These are phyloP conservation scores for Paracyclopina nana DNA, from an alignment of 1,140 invertebrate genomes.

Conservation along the genomic window DNA sequence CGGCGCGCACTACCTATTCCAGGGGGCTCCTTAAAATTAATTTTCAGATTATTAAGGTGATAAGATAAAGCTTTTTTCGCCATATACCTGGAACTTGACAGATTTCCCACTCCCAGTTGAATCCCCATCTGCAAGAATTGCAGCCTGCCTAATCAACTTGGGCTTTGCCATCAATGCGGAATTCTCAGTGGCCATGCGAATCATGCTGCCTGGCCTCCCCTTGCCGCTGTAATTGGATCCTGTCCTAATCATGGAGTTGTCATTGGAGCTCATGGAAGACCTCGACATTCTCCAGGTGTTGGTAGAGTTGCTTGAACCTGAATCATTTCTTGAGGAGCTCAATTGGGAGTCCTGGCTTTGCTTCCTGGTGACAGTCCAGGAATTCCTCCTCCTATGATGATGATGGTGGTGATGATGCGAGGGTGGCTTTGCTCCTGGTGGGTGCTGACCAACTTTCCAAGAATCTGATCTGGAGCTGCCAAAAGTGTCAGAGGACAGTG, in stretches of 20 bases:
- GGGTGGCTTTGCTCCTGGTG: constrained; percentile 28
- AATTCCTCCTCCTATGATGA: constrained; percentile 49
- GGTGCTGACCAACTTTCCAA: constrained; percentile 23
- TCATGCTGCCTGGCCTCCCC: neutral
- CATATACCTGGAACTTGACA: neutral
- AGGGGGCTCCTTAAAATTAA: too few relatives aligned
- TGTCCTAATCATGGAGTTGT: constrained; percentile 6
- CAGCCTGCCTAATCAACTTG: constrained; percentile 9
- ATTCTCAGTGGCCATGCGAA: neutral
- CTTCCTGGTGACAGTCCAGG: constrained; percentile 67
- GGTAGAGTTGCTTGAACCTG: constrained; percentile 41
- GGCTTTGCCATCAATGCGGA: constrained; percentile 1
- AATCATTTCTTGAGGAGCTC: constrained; percentile 55
- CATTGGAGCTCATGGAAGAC: constrained; percentile 17
- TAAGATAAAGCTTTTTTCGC: neutral
- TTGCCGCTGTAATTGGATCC: constrained; percentile 1
- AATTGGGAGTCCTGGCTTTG: constrained; percentile 73
- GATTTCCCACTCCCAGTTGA: constrained; percentile 7
- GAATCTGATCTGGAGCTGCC: constrained; percentile 60
- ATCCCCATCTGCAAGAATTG: constrained; percentile 6
- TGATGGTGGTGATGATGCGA: constrained; percentile 33
- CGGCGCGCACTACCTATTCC: neutral
- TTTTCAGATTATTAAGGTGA: too few relatives aligned
- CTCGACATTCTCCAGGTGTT: constrained; percentile 46
- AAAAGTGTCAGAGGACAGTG: constrained; percentile 69